Evolutionary conservation across 2,888 invertebrate genomes (phyloP), one percentile per base, ranked within the genome.

Genomic region (Coelopa pilipes): DNA sequence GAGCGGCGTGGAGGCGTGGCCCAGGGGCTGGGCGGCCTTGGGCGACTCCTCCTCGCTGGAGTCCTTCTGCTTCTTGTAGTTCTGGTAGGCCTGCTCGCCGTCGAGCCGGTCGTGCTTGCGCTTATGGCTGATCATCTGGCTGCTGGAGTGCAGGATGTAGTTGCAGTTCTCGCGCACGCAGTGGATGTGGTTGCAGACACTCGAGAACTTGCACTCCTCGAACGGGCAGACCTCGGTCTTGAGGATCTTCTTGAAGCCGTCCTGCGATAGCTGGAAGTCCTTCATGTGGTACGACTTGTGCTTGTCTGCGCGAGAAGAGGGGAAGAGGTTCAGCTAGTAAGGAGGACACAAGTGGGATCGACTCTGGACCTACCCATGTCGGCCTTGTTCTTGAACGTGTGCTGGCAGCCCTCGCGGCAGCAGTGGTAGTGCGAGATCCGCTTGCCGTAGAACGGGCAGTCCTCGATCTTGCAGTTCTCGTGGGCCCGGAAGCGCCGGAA

Each of bases 171-270:
- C 94, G 76, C 98, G 90, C 80, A 99, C 98, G 89, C 99, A 99
- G 89, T 99, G 99, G 79, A 98, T 99, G 88, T 99, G 99, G 89
- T 99, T 99, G 90, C 96, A 96, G 66, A 97, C 95, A 75, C 94
- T 92, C 55, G 97, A 97, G 88, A 97, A 98, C 74, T 96, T 92
- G 86, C 99, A 99, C 80, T 93, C 93, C 53, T 94, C 92, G 88
- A 95, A 98, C 0, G 94, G 94, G 81, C 99, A 99, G 0, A 92
- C 91, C 84, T 99, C 98, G 80, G 96, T 96, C 88, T 99, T 99
- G 92, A 98, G 95, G 88, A 97, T 99, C 87, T 99, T 99, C 88
- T 98, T 98, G 89, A 99, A 99, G 19, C 98, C 98, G 85, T 99
- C 98, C 77, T 96, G 92, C 57, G 95, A 94, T 65, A 99, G 89